phyloP scores from a whole-genome alignment of 2,113 vertebrate genomes.

The Pleuronectes platessa region DNA sequence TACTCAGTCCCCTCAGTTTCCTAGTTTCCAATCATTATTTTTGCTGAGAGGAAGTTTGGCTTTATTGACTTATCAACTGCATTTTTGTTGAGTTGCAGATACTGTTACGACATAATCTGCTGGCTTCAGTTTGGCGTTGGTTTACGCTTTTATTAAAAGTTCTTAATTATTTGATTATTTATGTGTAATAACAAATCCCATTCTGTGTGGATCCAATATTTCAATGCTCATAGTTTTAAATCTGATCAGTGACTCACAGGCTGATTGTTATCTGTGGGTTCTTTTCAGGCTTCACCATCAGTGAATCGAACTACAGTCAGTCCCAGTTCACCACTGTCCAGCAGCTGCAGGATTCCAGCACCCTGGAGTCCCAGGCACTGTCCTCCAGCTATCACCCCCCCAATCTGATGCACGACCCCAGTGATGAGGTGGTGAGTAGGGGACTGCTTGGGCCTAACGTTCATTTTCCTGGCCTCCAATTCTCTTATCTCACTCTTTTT shows the following conservation, averaged over 20 bases:
- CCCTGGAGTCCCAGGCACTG: slow-evolving; percentile 95
- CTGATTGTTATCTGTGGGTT: neutral
- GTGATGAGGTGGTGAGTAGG: slow-evolving; percentile 81
- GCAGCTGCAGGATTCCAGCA: slow-evolving; percentile 97
- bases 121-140: too few species aligned
- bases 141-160: neutral
- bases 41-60: neutral
- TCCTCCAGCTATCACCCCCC: slow-evolving; percentile 92
- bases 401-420: slow-evolving; percentile 87
- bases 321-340: slow-evolving; percentile 91
- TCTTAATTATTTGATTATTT: neutral
- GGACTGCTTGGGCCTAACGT: neutral
- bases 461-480: neutral
- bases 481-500: neutral
- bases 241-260: neutral
- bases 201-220: neutral
- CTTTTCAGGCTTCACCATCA: slow-evolving; percentile 88
- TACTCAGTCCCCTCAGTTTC: neutral
- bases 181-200: neutral
- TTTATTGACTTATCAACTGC: neutral
- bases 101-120: neutral
- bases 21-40: neutral
- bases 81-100: slow-evolving; percentile 5
- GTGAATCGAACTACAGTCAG: slow-evolving; percentile 88
- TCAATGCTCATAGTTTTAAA: neutral